phyloP scores from a whole-genome alignment of 2,888 invertebrate species.

The Cheilosia urbana region DNA sequence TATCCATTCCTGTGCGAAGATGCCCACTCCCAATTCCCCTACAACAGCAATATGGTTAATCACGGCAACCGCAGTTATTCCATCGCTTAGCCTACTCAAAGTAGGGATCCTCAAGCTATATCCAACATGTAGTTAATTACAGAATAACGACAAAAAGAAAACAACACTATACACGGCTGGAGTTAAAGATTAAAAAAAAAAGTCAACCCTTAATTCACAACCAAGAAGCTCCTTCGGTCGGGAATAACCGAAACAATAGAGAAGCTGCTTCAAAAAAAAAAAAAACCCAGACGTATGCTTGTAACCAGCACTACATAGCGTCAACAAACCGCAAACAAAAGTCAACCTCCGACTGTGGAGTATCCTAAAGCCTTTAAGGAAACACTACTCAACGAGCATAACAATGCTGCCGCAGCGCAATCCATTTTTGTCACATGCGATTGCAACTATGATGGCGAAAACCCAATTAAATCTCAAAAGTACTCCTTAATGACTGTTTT shows the following conservation, averaged over 20 bases:
- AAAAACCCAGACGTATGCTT: constrained; percentile 2
- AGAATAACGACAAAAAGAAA: constrained; percentile 6
- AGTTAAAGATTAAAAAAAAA: constrained; percentile 14
- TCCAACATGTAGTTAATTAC: constrained; percentile 11
- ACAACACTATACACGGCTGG: not conserved
- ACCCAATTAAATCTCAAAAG: constrained; percentile 73
- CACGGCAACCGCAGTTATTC: not conserved
- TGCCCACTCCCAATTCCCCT: no score
- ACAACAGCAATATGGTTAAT: not conserved
- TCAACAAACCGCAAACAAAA: constrained; percentile 31
- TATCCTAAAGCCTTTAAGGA: constrained; percentile 37
- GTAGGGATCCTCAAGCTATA: not conserved
- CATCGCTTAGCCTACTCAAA: not conserved
- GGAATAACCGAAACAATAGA: constrained; percentile 35
- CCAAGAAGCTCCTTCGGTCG: constrained; percentile 13
- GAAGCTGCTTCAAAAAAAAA: constrained; percentile 24
- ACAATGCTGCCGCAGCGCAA: constrained; percentile 41
- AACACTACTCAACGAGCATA: constrained; percentile 11
- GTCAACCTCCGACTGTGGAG: constrained; percentile 10
- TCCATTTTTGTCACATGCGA: constrained; percentile 62
- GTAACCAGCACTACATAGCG: constrained; percentile 11
- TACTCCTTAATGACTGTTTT: constrained; percentile 71
- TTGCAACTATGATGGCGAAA: constrained; percentile 66
- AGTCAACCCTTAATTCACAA: constrained; percentile 7
- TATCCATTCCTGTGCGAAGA: no score